Conservation (phyloP, 2,113 vertebrate genomes). For the Kryptolebias marmoratus region DNA sequence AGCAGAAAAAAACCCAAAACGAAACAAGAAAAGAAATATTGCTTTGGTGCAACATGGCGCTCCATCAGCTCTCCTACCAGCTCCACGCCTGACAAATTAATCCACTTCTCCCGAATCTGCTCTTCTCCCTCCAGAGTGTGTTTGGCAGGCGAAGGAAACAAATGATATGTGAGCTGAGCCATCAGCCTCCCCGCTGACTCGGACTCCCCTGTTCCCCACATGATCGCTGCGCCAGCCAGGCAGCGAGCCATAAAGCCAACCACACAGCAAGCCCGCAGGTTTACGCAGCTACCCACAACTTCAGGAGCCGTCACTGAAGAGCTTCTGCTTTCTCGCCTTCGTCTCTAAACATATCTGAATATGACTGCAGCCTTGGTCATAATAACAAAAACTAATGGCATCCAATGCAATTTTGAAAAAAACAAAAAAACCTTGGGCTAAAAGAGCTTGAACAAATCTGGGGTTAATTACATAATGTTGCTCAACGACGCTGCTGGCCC, state of each 20-base stretch:
- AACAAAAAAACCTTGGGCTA: slow-evolving; percentile 19
- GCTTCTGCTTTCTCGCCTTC: not conserved
- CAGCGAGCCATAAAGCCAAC: not conserved
- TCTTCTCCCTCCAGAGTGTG: slow-evolving; percentile 40
- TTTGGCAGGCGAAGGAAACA: slow-evolving; percentile 44
- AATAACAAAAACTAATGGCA: slow-evolving; percentile 36
- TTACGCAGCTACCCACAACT: not conserved
- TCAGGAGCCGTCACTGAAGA: not conserved
- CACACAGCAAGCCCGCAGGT: not conserved
- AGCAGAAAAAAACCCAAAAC: not conserved
- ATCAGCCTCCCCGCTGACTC: slow-evolving; percentile 40
- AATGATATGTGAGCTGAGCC: slow-evolving; percentile 31
- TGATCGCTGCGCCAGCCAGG: slow-evolving; percentile 10
- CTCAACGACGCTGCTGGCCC: slow-evolving; percentile 53
- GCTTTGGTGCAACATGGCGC: slow-evolving; percentile 2
- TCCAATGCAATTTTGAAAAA: slow-evolving; percentile 35
- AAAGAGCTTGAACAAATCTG: slow-evolving; percentile 28
- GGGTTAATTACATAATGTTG: slow-evolving; percentile 53
- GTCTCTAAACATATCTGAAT: slow-evolving; percentile 24
- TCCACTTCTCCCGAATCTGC: slow-evolving; percentile 34
- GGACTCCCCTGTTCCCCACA: slow-evolving; percentile 17
- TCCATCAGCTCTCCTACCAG: slow-evolving; percentile 21
- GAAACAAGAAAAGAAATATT: not conserved
- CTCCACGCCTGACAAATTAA: slow-evolving; percentile 35
- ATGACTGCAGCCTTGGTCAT: slow-evolving; percentile 17